Base-by-base conservation (phyloP, 1,140 invertebrate genomes). In the Trichogramma pretiosum region DNA sequence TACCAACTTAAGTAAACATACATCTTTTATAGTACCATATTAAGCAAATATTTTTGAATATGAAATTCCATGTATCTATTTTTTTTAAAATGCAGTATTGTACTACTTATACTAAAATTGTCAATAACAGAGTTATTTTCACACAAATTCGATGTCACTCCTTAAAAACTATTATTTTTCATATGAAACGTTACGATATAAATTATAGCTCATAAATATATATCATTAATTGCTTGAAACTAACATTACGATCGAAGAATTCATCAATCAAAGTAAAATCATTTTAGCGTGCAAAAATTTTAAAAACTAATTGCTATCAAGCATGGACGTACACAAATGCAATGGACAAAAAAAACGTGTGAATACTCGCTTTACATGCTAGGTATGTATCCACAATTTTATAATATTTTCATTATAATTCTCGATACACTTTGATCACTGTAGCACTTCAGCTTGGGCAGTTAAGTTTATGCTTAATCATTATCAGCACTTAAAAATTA, bases 361-460 rank as follows among this genome's bases (percentile, higher is more conserved):
- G n/a, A n/a, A n/a, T n/a, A n/a, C n/a, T n/a, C n/a, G n/a, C n/a
- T n/a, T n/a, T n/a, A n/a, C n/a, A n/a, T n/a, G n/a, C n/a, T n/a
- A n/a, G n/a, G n/a, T n/a, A n/a, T n/a, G n/a, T n/a, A n/a, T n/a
- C n/a, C n/a, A n/a, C n/a, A n/a, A n/a, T n/a, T n/a, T n/a, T n/a
- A n/a, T n/a, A n/a, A n/a, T n/a, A n/a, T n/a, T n/a, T n/a, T n/a
- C n/a, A n/a, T n/a, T n/a, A n/a, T n/a, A n/a, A n/a, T n/a, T 21
- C 26, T 38, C 18, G 24, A 41, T 48, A 50, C 38, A 50, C 36
- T 55, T 53, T 23, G 45, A 54, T 58, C 48, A 53, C 48, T 38
- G n/a, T n/a, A n/a, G n/a, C n/a, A n/a, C n/a, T n/a, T n/a, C n/a
- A n/a, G n/a, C n/a, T n/a, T n/a, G n/a, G n/a, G n/a, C n/a, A n/a